Evolutionary conservation across 1,140 invertebrate species (phyloP), one percentile per base, ranked within the genome.

Genomic region (Pachyrhynchus sulphureomaculatus): DNA sequence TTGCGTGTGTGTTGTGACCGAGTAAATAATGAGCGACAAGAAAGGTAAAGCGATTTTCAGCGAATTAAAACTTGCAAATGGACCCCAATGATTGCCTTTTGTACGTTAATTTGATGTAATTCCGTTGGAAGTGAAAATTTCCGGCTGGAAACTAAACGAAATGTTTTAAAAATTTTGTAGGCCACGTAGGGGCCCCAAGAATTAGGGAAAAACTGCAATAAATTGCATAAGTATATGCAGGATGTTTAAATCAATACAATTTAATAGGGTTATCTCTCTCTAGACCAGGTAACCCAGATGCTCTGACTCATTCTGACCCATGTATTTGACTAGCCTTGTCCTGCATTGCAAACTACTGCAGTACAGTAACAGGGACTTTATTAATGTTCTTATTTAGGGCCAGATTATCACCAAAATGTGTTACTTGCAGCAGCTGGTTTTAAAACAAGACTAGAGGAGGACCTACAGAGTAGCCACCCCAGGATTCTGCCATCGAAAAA

Each of bases 221-320:
- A 68, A 68, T 62, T 66, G 61, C 66, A 63, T 68, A 69, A 63
- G 62, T 36, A 51, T 51, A 63, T 67, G 68, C 68, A 72, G 70
- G 66, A 70, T 70, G 68, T 68, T 70, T 52, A 36, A 72, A 72
- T 72, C 70, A 70, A 72, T 72, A 72, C 59, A 64, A 54, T 39
- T 66, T 59, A 65, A 58, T 69, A 59, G 65, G 68, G 63, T 68
- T 67, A 68, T 72, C 70, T 72, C 66, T 69, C 54, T 71, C 68
- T 69, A 47, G 57, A 65, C 62, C 67, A 68, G 66, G 68, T 69
- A 68, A 71, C 64, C 66, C 56, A 64, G 61, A 68, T 67, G 64
- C 64, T 66, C 64, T 69, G 49, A 62, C 65, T 69, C 66, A 67
- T 65, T 70, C 65, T 64, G 44, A 39, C 64, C 52, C 51, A 45